Conservation (phyloP, 2,888 invertebrate genomes). For the Anodontia alba region DNA sequence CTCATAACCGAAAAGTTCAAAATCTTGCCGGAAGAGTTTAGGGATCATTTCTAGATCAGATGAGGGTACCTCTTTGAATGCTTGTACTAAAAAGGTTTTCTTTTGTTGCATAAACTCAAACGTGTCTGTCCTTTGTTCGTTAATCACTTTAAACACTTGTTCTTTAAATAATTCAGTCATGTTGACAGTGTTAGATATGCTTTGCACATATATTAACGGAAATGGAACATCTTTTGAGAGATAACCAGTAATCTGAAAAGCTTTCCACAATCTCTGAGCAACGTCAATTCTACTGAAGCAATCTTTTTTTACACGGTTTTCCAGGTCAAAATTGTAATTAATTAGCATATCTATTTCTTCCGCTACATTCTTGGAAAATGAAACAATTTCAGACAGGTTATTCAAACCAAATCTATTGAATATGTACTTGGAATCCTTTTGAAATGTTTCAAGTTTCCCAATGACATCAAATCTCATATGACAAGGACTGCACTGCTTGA, state of each 20-base stretch:
- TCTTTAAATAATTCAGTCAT: not conserved
- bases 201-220: not conserved
- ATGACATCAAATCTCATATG: not conserved
- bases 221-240: not conserved
- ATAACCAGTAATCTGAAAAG: not conserved
- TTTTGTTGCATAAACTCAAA: not conserved
- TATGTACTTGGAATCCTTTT: not conserved
- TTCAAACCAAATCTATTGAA: constrained; percentile 18
- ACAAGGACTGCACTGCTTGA: not conserved
- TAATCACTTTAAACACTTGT: not conserved
- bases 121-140: not conserved
- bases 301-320: not conserved
- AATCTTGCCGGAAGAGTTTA: not conserved
- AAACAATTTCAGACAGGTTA: not conserved
- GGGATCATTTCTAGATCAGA: not conserved
- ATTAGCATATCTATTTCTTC: not conserved
- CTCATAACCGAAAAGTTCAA: constrained; percentile 1
- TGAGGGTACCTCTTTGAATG: not conserved
- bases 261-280: not conserved
- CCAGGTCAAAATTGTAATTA: not conserved
- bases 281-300: not conserved
- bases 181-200: not conserved
- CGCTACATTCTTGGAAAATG: not conserved
- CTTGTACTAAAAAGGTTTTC: not conserved
- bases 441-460: not conserved